A percentile compares a stretch with the other conserved stretches of the same genome.
Conservation (phyloP, 1,140 invertebrate species). For the Archivesica marissinica region DNA sequence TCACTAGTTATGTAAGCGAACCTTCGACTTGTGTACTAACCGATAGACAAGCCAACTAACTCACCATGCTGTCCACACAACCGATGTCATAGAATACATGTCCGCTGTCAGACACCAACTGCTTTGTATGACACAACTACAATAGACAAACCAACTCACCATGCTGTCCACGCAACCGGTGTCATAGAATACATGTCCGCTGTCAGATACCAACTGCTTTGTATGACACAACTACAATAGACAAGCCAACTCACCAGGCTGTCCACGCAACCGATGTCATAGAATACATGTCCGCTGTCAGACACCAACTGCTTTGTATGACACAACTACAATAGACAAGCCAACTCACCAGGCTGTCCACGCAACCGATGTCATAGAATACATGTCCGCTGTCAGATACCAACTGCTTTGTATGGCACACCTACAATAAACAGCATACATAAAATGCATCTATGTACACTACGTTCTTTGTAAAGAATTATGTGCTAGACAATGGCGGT, state of each 20-base stretch:
- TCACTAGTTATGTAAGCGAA: too few relatives aligned
- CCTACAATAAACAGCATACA: not conserved
- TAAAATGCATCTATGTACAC: not conserved
- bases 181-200: not conserved
- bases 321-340: not conserved
- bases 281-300: not conserved
- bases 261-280: not conserved
- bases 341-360: not conserved
- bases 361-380: conserved; percentile 26
- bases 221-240: not conserved
- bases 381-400: conserved; percentile 29
- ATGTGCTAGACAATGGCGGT: not conserved
- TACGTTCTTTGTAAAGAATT: not conserved
- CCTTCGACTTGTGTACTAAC: too few relatives aligned
- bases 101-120: not conserved
- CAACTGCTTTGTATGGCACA: conserved; percentile 23
- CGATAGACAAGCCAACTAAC: not conserved
- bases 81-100: not conserved
- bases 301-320: not conserved
- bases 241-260: not conserved
- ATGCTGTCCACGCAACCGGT: not conserved
- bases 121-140: not conserved
- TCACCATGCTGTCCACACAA: not conserved
- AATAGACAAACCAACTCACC: not conserved
- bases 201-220: not conserved